Evolutionary conservation across 1,140 invertebrate genomes (phyloP), one percentile per base, ranked within the genome.

Genomic region (Drosophila nigromelanica): DNA sequence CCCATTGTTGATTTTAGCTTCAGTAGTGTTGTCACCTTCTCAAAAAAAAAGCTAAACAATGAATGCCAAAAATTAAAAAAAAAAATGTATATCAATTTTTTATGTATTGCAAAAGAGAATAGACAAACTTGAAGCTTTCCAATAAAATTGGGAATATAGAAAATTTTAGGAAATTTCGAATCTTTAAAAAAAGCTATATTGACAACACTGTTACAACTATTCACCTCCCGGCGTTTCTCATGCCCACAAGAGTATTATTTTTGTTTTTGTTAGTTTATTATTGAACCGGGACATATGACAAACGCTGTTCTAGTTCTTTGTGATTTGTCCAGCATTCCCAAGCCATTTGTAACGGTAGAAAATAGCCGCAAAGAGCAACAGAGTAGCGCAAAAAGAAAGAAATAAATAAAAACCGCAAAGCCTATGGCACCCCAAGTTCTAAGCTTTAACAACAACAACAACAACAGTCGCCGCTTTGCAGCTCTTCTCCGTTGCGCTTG

Each of bases 301-400:
- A 58, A 30, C 77, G 40, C 64, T 55, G 40, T 80, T 55, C 40
- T 76, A 60, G 24, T 78, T 63, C 66, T 78, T 73, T 78, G 52
- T 68, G 45, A 66, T 66, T 55, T 76, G 75, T 77, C 55, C 63
- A 60, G 48, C 73, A 55, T 85, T 77, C 73, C 64, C 73, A 72
- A 62, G 73, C 37, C 33, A 82, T 82, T 72, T 82, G 76, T 79
- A 82, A 82, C 80, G 80, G 80, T 83, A 35, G 43, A 67, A 60
- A 68, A 47, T 50, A 7, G 33, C 35, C 14, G n/a, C 18, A 39
- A 10, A 8, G 14, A 10, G 48, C 27, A 33, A 40, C 6, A 39
- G 3, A 18, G 14, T 27, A 27, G 30, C 27, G 51, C 35, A 54
- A 37, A 54, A 54, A 33, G 30, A 52, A 52, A 11, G 10, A 37